Evolutionary conservation across 2,888 invertebrate genomes (phyloP).

Genomic region (Drosophila gaucha): DNA sequence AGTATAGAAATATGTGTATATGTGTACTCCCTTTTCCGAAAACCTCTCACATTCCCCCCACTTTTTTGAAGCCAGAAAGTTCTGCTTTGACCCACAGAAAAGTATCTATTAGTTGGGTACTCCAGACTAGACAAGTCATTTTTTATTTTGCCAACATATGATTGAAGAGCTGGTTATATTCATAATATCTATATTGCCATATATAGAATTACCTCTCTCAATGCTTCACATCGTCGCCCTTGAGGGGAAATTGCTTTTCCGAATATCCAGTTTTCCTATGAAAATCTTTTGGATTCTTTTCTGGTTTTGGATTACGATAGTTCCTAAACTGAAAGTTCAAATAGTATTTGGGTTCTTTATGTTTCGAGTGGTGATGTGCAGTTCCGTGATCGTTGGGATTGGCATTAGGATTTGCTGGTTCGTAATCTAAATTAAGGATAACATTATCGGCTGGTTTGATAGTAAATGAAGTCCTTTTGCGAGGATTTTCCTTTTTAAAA

Average conservation of each 20-base stretch:
- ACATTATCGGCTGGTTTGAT: conserved; percentile 9
- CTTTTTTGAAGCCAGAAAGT: no score
- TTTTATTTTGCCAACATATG: no score
- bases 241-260: conserved; percentile 42
- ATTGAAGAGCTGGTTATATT: not conserved
- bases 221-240: conserved; percentile 22
- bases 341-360: not conserved
- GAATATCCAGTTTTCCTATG: not conserved
- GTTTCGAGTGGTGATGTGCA: not conserved
- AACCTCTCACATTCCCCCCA: no score
- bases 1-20: no score
- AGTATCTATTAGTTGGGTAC: no score
- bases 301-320: not conserved
- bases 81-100: no score
- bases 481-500: not conserved
- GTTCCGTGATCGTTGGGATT: no score
- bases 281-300: not conserved
- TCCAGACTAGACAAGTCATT: no score
- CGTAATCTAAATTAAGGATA: conserved; percentile 1
- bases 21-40: no score
- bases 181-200: not conserved
- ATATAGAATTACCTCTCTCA: not conserved
- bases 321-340: not conserved
- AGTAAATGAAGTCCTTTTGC: conserved; percentile 19
- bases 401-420: conserved; percentile 7